These are phyloP conservation scores for Nowickia ferox DNA, from an alignment of 2,888 invertebrate genomes.

Conservation along the genomic window DNA sequence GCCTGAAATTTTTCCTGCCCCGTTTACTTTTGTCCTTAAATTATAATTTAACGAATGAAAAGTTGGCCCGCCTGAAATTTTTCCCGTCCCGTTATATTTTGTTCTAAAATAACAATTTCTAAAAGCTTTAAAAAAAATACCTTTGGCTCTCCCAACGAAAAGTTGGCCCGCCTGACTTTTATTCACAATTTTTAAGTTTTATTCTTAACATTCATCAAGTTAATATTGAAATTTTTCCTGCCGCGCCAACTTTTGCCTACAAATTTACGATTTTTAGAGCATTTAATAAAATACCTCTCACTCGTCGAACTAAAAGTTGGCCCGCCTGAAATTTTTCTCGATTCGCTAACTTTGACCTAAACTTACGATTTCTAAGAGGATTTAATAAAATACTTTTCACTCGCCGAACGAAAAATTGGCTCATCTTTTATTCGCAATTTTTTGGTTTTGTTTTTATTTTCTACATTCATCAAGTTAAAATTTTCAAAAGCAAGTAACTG, in stretches of 20 bases:
- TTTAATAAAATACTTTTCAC: too few species aligned
- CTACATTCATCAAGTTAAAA: neutral
- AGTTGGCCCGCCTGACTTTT: slow-evolving; percentile 22
- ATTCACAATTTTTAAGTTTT: too few species aligned
- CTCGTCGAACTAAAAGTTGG: neutral
- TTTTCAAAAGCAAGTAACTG: neutral
- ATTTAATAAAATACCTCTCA: neutral
- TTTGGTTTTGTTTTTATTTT: too few species aligned
- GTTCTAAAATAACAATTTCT: too few species aligned
- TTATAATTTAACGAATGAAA: too few species aligned
- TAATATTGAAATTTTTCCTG: neutral
- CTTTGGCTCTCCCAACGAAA: neutral
- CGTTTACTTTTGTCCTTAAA: neutral
- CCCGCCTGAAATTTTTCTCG: slow-evolving; percentile 15
- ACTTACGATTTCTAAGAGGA: too few species aligned
- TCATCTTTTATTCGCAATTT: too few species aligned
- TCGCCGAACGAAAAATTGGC: neutral
- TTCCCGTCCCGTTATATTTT: neutral
- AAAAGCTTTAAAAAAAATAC: too few species aligned
- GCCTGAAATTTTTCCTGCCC: too few species aligned
- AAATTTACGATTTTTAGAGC: neutral
- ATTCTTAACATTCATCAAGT: too few species aligned
- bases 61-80: slow-evolving; percentile 18
- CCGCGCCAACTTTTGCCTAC: neutral
- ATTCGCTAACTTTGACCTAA: neutral